Conservation (phyloP, 2,888 invertebrate species). For the Cryptus viduatorius region DNA sequence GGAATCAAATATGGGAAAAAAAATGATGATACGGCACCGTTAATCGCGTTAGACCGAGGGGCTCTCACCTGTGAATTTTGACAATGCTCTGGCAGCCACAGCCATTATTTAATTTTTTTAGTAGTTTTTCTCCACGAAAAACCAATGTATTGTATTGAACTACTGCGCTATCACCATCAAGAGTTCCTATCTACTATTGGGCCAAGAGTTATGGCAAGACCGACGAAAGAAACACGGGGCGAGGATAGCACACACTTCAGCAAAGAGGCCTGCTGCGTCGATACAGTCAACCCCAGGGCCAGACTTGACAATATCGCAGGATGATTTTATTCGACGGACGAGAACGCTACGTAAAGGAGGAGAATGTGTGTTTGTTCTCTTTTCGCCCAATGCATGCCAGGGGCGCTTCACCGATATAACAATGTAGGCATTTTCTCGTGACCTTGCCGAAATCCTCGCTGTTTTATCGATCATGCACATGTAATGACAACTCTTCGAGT, state of each 20-base stretch:
- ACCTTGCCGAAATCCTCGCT: constrained; percentile 44
- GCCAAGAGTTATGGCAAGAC: constrained; percentile 70
- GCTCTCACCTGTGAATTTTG: constrained; percentile 82
- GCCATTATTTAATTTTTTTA: constrained; percentile 78
- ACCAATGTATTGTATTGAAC: constrained; percentile 65
- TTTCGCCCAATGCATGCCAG: constrained; percentile 10
- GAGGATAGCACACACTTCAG: constrained; percentile 48
- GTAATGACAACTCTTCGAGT: neutral
- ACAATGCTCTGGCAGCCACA: constrained; percentile 82
- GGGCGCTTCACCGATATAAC: neutral
- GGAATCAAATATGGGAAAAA: neutral
- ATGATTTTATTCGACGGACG: constrained; percentile 1
- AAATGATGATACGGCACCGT: neutral
- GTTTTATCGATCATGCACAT: constrained; percentile 13
- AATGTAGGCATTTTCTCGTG: neutral
- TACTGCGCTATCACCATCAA: constrained; percentile 71
- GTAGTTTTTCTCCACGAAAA: constrained; percentile 47
- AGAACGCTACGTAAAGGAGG: neutral
- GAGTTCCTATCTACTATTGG: constrained; percentile 75
- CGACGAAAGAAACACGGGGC: constrained; percentile 72
- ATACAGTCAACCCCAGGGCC: constrained; percentile 53
- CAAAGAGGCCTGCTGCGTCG: constrained; percentile 56
- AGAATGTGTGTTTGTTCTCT: neutral
- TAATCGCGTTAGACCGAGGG: constrained; percentile 1
- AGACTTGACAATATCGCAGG: constrained; percentile 7